Conservation (phyloP, 2,113 vertebrate species). For the Platysternon megacephalum region DNA sequence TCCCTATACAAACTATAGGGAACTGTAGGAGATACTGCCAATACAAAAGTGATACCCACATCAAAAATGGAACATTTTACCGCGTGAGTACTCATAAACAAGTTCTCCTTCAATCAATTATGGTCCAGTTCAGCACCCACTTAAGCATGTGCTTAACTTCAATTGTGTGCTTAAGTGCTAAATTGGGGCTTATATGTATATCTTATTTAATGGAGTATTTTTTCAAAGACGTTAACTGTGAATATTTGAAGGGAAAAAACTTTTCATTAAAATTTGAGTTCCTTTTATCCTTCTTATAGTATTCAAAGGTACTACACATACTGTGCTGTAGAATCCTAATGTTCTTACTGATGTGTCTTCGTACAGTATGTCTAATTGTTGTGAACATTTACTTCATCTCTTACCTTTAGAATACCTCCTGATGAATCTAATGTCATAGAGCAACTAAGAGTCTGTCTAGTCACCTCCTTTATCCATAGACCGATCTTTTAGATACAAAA, state of each 20-base stretch:
- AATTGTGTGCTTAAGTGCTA: not conserved
- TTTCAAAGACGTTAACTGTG: constrained; percentile 21
- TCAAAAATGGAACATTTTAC: not conserved
- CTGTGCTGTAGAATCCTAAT: not conserved
- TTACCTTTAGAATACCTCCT: not conserved
- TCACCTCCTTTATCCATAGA: constrained; percentile 43
- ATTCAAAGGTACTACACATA: constrained; percentile 26
- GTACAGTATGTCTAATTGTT: not conserved
- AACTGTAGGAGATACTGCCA: not conserved
- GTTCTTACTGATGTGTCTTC: constrained; percentile 31
- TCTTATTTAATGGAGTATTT: not conserved
- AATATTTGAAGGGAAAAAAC: not conserved
- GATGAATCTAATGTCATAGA: not conserved
- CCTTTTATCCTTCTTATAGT: not conserved
- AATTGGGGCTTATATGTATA: not conserved
- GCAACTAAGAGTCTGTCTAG: not conserved
- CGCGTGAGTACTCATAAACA: not conserved
- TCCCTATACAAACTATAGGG: not conserved
- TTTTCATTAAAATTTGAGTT: constrained; percentile 43
- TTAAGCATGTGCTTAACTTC: not conserved
- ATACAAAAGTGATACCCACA: not conserved
- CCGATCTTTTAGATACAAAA: constrained; percentile 45
- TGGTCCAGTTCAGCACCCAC: not conserved
- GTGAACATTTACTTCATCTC: not conserved
- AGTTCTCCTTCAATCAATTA: not conserved